Conservation (phyloP, 2,888 invertebrate genomes). For the Blera fallax region DNA sequence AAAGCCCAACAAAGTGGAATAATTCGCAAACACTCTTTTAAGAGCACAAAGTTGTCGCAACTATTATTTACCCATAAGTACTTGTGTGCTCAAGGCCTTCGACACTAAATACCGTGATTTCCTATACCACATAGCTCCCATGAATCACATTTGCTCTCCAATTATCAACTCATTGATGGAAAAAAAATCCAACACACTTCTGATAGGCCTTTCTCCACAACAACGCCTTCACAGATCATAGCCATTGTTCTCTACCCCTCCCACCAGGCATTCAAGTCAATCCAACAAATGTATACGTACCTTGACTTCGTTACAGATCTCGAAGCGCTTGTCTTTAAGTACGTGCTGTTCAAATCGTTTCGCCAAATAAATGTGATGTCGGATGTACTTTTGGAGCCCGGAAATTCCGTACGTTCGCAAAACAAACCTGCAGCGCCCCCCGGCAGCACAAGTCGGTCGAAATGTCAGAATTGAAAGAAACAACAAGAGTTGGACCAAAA, state of each 20-base stretch:
- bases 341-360: conserved; percentile 93
- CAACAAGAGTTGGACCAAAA: conserved; percentile 7
- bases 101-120: conserved; percentile 2
- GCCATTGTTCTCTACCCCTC: neutral
- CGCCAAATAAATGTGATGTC: conserved; percentile 94
- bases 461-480: conserved; percentile 32
- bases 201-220: neutral
- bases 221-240: neutral
- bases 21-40: neutral
- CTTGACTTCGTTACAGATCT: conserved; percentile 95
- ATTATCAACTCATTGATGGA: neutral
- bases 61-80: neutral
- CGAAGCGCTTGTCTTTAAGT: conserved; percentile 91
- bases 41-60: neutral
- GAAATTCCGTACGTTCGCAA: conserved; percentile 96
- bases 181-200: neutral
- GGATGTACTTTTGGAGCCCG: conserved; percentile 95
- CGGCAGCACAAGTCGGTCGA: conserved; percentile 11
- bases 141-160: conserved; percentile 1
- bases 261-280: neutral
- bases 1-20: neutral
- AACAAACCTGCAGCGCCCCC: conserved; percentile 86
- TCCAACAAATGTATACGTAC: conserved; percentile 82
- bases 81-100: conserved; percentile 6
- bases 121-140: neutral